phyloP scores from a whole-genome alignment of 37 sponge, comb jelly and placozoan species.

The Diacarnus erythraeanus region DNA sequence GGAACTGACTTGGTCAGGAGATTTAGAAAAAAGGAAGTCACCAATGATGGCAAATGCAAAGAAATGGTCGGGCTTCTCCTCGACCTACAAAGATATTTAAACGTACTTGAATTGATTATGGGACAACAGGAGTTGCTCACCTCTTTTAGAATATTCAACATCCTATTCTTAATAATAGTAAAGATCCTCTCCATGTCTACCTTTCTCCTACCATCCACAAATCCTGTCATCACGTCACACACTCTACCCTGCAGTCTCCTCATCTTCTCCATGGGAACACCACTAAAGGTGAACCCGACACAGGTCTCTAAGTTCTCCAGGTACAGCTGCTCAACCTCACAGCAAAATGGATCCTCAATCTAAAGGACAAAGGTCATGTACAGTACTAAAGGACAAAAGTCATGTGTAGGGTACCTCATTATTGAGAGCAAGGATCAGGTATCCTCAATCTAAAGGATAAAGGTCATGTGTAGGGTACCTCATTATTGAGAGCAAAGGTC shows the following conservation, averaged over 20 bases:
- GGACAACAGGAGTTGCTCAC: constrained; percentile 8
- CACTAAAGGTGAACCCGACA: constrained; percentile 49
- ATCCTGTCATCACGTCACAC: constrained; percentile 27
- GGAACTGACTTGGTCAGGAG: constrained; percentile 49
- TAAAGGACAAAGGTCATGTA: constrained; percentile 35
- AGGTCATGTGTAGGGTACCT: too few species aligned
- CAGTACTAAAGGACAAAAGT: neutral
- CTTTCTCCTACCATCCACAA: constrained; percentile 41
- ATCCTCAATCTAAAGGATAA: neutral
- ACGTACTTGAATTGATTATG: neutral
- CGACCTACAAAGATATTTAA: constrained; percentile 39
- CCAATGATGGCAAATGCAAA: constrained; percentile 79
- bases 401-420: too few species aligned
- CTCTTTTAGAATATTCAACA: constrained; percentile 37
- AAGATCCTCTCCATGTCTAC: constrained; percentile 74
- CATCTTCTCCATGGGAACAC: constrained; percentile 75
- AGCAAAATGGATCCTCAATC: constrained; percentile 76
- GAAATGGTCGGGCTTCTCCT: constrained; percentile 60
- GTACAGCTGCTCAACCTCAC: constrained; percentile 22
- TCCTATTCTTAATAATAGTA: constrained; percentile 57
- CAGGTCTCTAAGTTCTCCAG: constrained; percentile 59
- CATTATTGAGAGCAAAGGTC: too few species aligned
- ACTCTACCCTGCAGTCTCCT: constrained; percentile 37
- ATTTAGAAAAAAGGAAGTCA: constrained; percentile 72
- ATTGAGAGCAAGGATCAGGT: too few species aligned